Evolutionary conservation across 2,797 vertebrate genomes (phyloP), one percentile per base, ranked within the genome.

Genomic region (Hybognathus amarus): DNA sequence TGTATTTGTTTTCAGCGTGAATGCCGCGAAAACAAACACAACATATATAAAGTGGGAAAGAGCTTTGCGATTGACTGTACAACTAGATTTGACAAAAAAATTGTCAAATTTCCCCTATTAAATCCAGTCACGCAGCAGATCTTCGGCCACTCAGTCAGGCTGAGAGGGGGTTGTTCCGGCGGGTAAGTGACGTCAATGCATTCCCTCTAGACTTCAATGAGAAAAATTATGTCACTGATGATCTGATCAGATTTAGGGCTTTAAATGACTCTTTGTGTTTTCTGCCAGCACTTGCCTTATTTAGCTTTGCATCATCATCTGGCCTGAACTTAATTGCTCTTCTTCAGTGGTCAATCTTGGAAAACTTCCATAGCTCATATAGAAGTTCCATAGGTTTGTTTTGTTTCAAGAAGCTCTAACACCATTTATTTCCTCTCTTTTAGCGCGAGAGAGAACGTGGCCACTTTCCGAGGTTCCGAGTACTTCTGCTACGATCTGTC

Each of bases 401-500:
- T 75, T 38, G 30, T 69, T 83, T n/a, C 13, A 22, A 52, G 30
- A 79, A 18, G 59, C 64, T 30, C 30, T 79, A 42, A 85, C 47
- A 75, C 15, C 17, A 54, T 79, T 11, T 87, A 30, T 87, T 12
- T 7, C 11, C 79, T 54, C 24, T 79, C 40, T 85, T 87, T 24
- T 93, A 99, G 98, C 96, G 0, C 95, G 97, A 87, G 98, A 99
- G 98, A 99, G 91, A 99, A 99, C 2, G 96, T 97, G 91, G 98
- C 98, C 88, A 99, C 98, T 0, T 99, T 99, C 93, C 96, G 97
- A 38, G 98, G 98, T 63, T 98, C 98, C 0, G 98, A 99, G 87
- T 99, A 98, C 92, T 96, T 99, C 91, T 99, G 98, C 95, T 99
- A 99, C 68, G 98, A 99, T 92, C 95, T 99, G 82, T 99, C 98